These are phyloP conservation scores for Cricetomys ansorgei DNA, from an alignment of 2,113 vertebrate species.

Conservation along the genomic window DNA sequence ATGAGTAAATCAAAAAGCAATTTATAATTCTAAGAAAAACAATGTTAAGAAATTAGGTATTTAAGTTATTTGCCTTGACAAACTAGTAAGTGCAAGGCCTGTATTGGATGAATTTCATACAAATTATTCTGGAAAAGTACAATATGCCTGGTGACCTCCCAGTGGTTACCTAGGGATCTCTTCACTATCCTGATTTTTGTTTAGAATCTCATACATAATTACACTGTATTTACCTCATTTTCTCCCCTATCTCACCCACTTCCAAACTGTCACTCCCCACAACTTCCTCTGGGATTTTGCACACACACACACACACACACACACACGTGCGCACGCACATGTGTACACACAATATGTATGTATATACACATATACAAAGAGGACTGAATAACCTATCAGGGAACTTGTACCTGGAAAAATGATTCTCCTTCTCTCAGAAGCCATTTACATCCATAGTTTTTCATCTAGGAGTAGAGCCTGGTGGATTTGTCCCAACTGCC, in stretches of 20 bases:
- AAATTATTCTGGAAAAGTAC: conserved; percentile 37
- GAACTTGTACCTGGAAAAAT: neutral
- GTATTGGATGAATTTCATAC: conserved; percentile 20
- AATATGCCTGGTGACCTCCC: neutral
- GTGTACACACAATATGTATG: neutral
- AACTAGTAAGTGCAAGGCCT: neutral
- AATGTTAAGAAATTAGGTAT: conserved; percentile 33
- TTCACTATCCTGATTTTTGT: neutral
- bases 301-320: neutral
- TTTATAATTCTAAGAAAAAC: conserved; percentile 36
- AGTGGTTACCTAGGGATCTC: neutral
- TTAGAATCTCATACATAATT: neutral
- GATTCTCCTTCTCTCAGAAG: neutral
- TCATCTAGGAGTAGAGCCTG: neutral
- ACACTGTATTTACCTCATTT: neutral
- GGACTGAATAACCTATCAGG: neutral
- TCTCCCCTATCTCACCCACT: neutral
- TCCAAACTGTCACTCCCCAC: neutral
- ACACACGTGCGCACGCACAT: neutral
- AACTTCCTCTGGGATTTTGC: neutral
- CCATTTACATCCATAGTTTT: neutral
- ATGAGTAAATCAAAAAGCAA: conserved; percentile 48
- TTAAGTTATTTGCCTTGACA: conserved; percentile 45
- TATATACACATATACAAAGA: neutral
- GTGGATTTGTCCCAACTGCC: neutral